Base-by-base conservation (phyloP, 2,797 vertebrate genomes). In the Sebastes iracundus region DNA sequence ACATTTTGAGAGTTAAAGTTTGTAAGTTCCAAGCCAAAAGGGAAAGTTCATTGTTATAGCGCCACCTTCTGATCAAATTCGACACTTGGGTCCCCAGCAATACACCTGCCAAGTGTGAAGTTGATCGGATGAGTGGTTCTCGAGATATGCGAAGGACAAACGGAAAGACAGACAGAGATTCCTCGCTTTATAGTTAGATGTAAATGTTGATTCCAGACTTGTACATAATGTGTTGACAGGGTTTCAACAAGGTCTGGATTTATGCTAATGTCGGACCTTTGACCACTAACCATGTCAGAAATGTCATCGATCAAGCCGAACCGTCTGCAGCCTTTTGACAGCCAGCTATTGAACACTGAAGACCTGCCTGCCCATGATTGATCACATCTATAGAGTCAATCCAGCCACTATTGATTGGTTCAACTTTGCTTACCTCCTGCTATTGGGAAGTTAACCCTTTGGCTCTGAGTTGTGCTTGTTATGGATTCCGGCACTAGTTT, bases 351-450 rank as follows among this genome's bases (percentile, higher is more conserved):
- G 87, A 89, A 68, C 77, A 53, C 75, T 71, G 73, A 75, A 80
- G 64, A 92, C 78, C 85, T 73, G 83, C 62, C 72, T 70, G 52
- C 73, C 59, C 28, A 64, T 92, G 92, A 93, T 90, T 85, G 83
- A 94, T 93, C 84, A 83, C 88, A 62, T 83, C 82, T 69, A 87
- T 77, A 72, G 65, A 90, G 60, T 91, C 78, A 82, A 66, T 81
- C 79, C 65, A 80, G 56, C 72, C 30, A 49, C 33, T 55, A 91
- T 92, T 82, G 92, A 93, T 90, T 86, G 60, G 18, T 67, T 87
- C 69, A 79, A 77, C 66, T 85, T 82, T 88, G 90, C 94, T 93
- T 95, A 96, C 95, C 94, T 94, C 69, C 71, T 85, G 72, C 66
- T 87, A 82, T 88, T 56, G 86, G 80, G 62, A 80, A 59, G 82